phyloP scores from a whole-genome alignment of 2,113 vertebrate genomes.

The Atherinomorus stipes region DNA sequence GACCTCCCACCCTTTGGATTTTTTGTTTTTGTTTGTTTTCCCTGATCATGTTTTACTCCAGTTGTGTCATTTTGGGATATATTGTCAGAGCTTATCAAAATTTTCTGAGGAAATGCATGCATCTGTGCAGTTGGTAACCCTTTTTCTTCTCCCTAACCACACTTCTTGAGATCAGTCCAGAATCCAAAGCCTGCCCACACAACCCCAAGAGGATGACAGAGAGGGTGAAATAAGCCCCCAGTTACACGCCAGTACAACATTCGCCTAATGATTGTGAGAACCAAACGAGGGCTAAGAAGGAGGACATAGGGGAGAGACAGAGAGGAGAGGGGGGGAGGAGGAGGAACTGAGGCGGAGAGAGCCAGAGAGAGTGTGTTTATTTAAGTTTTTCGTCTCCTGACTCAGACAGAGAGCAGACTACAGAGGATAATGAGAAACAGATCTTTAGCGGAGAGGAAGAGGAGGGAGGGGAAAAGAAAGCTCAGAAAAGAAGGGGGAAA shows the following conservation, averaged over 20 bases:
- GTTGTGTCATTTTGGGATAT: neutral
- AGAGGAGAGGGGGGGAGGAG: neutral
- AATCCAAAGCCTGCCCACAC: conserved; percentile 54
- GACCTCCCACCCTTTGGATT: neutral
- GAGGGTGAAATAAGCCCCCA: conserved; percentile 55
- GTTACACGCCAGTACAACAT: conserved; percentile 50
- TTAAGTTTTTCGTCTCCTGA: conserved; percentile 83
- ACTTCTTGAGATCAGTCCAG: conserved; percentile 49
- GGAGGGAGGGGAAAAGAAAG: conserved; percentile 49
- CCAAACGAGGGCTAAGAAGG: conserved; percentile 41
- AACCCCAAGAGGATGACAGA: conserved; percentile 61
- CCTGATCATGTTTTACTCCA: neutral
- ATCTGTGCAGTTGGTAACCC: conserved; percentile 23
- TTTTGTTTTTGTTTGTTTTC: accelerated
- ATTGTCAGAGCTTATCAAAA: conserved; percentile 2
- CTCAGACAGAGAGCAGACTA: conserved; percentile 85
- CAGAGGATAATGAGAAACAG: conserved; percentile 87
- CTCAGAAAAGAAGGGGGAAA: conserved; percentile 37
- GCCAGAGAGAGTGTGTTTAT: conserved; percentile 77
- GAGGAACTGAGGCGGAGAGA: conserved; percentile 3
- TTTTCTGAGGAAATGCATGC: conserved; percentile 2
- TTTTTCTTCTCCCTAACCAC: conserved; percentile 30
- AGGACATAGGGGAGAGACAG: conserved; percentile 24
- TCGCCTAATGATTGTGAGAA: conserved; percentile 71
- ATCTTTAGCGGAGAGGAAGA: conserved; percentile 70